Percentiles rank a stretch among this genome's conserved stretches.
These are phyloP conservation scores for Diuraphis noxia DNA, from an alignment of 1,140 invertebrate genomes.

Conservation along the genomic window DNA sequence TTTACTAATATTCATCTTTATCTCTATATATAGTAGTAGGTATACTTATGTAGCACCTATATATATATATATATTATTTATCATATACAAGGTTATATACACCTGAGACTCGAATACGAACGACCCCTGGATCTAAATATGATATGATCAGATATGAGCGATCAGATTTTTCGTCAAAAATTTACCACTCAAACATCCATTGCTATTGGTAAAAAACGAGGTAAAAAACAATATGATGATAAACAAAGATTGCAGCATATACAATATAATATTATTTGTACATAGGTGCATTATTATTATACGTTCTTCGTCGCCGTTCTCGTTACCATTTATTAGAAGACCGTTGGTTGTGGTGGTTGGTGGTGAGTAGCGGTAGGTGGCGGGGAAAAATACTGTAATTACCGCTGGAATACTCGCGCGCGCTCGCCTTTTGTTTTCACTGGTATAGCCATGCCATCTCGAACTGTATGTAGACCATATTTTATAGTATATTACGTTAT, in stretches of 20 bases:
- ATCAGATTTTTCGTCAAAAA: not conserved
- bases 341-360: not conserved
- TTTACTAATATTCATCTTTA: too few relatives aligned
- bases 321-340: slow-evolving; percentile 4
- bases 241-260: not conserved
- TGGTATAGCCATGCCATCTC: not conserved
- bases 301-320: not conserved
- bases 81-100: too few relatives aligned
- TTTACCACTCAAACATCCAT: not conserved
- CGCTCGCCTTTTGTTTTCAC: slow-evolving; percentile 16
- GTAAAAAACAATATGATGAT: not conserved
- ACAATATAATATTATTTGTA: not conserved
- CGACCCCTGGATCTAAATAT: not conserved
- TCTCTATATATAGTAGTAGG: not conserved
- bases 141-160: not conserved
- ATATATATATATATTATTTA: not conserved
- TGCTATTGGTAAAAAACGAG: not conserved
- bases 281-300: not conserved
- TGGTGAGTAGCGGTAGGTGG: not conserved
- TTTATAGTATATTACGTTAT: not conserved
- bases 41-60: not conserved
- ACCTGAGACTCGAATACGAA: not conserved
- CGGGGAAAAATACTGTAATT: not conserved
- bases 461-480: not conserved
- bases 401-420: not conserved